Conservation (phyloP, 1,140 invertebrate genomes). For the Bombus confusus region DNA sequence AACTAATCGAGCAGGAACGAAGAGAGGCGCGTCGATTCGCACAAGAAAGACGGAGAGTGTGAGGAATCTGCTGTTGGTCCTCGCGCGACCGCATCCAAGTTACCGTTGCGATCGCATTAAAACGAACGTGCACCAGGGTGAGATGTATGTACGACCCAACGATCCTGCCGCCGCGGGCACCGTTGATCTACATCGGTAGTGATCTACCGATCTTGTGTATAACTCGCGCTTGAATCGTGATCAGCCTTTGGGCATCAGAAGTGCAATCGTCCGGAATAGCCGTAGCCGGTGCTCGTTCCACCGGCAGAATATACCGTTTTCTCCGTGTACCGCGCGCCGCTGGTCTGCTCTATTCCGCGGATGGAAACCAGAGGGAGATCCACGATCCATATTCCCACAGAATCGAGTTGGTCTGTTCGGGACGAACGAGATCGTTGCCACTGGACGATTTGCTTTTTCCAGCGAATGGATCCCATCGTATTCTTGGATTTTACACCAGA, state of each 20-base stretch:
- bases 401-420: background rate
- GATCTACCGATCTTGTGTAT: conserved; percentile 77
- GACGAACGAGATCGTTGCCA: conserved; percentile 37
- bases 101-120: conserved; percentile 64
- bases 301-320: conserved; percentile 63
- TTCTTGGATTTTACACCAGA: background rate
- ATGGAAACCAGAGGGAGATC: conserved; percentile 52
- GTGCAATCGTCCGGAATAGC: conserved; percentile 71
- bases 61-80: conserved; percentile 14
- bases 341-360: conserved; percentile 39
- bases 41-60: background rate
- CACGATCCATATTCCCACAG: conserved; percentile 62
- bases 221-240: conserved; percentile 73
- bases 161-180: conserved; percentile 63
- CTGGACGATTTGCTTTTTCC: conserved; percentile 17
- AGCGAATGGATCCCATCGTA: background rate
- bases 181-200: conserved; percentile 77
- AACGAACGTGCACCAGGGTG: conserved; percentile 62
- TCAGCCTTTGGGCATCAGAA: conserved; percentile 73
- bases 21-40: background rate
- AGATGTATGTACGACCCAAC: conserved; percentile 63
- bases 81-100: conserved; percentile 40
- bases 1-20: conserved; percentile 52
- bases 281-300: conserved; percentile 56
- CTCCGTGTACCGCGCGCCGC: conserved; percentile 32